Percentiles rank a stretch among this genome's conserved stretches.
Evolutionary conservation across 2,888 invertebrate genomes (phyloP).

Genomic region (Lumbricus terrestris): DNA sequence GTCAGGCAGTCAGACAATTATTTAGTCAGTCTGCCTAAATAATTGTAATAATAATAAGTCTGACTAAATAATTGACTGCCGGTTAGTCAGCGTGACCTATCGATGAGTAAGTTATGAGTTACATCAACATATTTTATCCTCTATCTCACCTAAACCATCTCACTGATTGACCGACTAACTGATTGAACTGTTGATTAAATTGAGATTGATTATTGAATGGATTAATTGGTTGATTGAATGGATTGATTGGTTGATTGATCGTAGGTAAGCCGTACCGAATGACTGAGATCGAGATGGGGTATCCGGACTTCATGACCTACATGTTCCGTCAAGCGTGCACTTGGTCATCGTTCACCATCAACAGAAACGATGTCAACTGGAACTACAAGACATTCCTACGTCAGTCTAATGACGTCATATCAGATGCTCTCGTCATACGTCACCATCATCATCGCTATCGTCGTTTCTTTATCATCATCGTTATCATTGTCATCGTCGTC

Average conservation of each 20-base stretch:
- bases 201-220: no score
- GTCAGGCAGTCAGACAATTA: no score
- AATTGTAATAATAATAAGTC: no score
- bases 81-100: no score
- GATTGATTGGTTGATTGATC: conserved; percentile 7
- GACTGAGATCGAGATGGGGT: conserved; percentile 41
- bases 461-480: conserved; percentile 18
- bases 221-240: no score
- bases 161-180: no score
- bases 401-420: conserved; percentile 41
- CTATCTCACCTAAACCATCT: no score
- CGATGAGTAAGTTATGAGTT: no score
- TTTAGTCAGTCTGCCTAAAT: no score
- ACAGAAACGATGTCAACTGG: conserved; percentile 55
- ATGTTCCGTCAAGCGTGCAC: conserved; percentile 57
- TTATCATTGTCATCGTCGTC: conserved; percentile 19
- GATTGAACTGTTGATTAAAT: no score
- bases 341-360: conserved; percentile 57
- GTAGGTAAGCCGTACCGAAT: conserved; percentile 53
- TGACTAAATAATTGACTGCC: no score
- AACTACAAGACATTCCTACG: conserved; percentile 57
- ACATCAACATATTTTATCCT: no score
- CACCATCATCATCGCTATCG: not conserved
- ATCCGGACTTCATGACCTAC: conserved; percentile 44
- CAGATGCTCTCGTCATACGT: not conserved